Conservation (phyloP, 37 sponge, comb jelly and placozoan species). For the Aplysina aerophoba region DNA sequence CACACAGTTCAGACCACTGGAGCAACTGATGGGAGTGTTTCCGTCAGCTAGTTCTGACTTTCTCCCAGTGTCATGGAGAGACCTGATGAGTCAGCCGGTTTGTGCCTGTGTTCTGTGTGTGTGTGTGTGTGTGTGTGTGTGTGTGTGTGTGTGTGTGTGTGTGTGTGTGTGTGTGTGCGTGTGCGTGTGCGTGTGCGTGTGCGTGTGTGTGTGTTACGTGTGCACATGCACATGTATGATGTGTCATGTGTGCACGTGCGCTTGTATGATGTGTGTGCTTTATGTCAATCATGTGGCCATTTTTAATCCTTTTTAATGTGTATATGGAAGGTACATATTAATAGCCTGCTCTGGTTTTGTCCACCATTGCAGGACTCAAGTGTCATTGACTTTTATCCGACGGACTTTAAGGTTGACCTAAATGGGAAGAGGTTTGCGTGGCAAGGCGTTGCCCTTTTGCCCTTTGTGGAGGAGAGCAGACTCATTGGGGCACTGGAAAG, state of each 20-base stretch:
- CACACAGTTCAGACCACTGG: constrained; percentile 86
- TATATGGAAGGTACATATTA: too few relatives aligned
- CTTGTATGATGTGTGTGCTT: too few relatives aligned
- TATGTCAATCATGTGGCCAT: too few relatives aligned
- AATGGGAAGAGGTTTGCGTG: constrained; percentile 99
- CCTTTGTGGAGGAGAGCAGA: constrained; percentile 96
- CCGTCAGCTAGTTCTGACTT: constrained; percentile 95
- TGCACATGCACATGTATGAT: neutral
- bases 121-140: constrained; percentile 26
- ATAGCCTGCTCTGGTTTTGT: neutral
- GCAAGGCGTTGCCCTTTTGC: constrained; percentile 98
- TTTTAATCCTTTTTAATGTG: too few relatives aligned
- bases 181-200: neutral
- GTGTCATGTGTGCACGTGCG: neutral
- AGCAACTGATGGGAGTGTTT: constrained; percentile 99
- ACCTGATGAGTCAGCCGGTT: constrained; percentile 84
- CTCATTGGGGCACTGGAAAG: constrained; percentile 75
- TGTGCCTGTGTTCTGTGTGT: neutral
- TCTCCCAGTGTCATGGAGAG: constrained; percentile 86
- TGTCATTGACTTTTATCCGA: constrained; percentile 99
- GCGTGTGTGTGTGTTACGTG: constrained; percentile 4
- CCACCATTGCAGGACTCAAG: constrained; percentile 77
- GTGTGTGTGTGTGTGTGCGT: neutral
- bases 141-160: constrained; percentile 22
- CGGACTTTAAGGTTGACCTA: constrained; percentile 93